A percentile compares a stretch with the other conserved stretches of the same genome.
phyloP scores from a whole-genome alignment of 2,888 invertebrate genomes.

The Cheilosia vulpina region DNA sequence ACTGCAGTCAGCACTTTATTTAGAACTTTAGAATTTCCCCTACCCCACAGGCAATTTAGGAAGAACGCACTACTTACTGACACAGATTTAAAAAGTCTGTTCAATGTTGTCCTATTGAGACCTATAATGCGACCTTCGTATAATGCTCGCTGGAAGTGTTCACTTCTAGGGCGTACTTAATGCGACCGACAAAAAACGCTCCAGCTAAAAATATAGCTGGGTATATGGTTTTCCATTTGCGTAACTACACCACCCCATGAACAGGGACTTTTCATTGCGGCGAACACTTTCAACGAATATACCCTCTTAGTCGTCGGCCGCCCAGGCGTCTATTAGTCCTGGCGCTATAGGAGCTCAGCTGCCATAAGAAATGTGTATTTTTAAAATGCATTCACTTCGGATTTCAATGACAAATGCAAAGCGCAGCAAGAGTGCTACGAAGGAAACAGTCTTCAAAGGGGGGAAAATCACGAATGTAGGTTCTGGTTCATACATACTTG shows the following conservation, averaged over 20 bases:
- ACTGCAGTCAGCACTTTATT: no score
- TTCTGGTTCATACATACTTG: not conserved
- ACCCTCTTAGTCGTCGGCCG: not conserved
- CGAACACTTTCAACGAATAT: conserved; percentile 36
- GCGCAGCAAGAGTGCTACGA: not conserved
- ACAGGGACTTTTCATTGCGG: conserved; percentile 31
- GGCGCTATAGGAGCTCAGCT: not conserved
- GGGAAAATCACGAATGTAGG: not conserved
- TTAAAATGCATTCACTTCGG: conserved; percentile 28
- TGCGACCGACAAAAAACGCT: conserved; percentile 26
- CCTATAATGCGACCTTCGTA: conserved; percentile 21
- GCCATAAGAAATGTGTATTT: conserved; percentile 33
- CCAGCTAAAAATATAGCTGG: conserved; percentile 1
- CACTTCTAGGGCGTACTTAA: conserved; percentile 23
- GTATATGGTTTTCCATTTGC: conserved; percentile 28
- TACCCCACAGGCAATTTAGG: no score
- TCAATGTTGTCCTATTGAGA: conserved; percentile 14
- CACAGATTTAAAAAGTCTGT: no score
- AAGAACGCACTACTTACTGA: no score
- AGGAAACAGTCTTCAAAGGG: not conserved
- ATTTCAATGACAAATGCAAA: conserved; percentile 9
- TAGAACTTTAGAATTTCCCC: no score
- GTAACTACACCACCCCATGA: not conserved
- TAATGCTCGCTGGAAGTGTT: conserved; percentile 30
- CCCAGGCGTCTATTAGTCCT: conserved; percentile 34